phyloP scores from a whole-genome alignment of 2,797 vertebrate genomes.

The Sphaeramia orbicularis region DNA sequence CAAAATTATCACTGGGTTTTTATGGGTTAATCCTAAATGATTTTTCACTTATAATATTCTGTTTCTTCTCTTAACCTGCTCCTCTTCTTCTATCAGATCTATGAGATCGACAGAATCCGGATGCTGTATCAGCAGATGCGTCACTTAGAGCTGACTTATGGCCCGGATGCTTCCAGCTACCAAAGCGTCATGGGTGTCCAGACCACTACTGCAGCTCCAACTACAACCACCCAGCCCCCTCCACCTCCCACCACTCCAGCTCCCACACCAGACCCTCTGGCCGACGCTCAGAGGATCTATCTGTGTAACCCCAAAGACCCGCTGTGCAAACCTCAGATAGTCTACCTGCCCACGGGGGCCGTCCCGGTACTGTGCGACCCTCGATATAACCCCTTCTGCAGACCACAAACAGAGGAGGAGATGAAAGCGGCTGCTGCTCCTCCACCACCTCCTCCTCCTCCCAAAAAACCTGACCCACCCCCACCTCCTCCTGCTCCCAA shows the following conservation, averaged over 20 bases:
- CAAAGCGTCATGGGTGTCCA: constrained; percentile 75
- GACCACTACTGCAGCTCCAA: constrained; percentile 57
- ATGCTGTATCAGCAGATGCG: constrained; percentile 87
- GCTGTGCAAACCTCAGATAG: constrained; percentile 81
- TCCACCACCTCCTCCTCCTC: constrained; percentile 12
- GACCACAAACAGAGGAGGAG: constrained; percentile 59
- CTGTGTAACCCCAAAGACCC: constrained; percentile 82
- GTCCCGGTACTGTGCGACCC: constrained; percentile 83
- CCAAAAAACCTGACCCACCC: constrained; percentile 1
- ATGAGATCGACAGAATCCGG: constrained; percentile 84
- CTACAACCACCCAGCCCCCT: constrained; percentile 63
- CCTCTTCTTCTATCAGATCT: constrained; percentile 60
- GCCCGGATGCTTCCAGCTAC: constrained; percentile 79
- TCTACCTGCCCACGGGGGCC: constrained; percentile 80
- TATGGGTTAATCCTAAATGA: neutral
- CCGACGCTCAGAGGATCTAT: constrained; percentile 72
- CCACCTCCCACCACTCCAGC: constrained; percentile 64
- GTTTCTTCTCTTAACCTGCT: neutral
- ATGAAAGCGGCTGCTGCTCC: constrained; percentile 48
- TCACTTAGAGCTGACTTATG: constrained; percentile 78
- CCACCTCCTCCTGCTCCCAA: constrained; percentile 54
- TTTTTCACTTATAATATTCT: neutral
- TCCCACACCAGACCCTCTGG: constrained; percentile 67
- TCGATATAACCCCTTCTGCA: constrained; percentile 76
- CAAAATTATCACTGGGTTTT: too few relatives aligned